phyloP scores from a whole-genome alignment of 1,140 invertebrate genomes.

The Bombus turneri region DNA sequence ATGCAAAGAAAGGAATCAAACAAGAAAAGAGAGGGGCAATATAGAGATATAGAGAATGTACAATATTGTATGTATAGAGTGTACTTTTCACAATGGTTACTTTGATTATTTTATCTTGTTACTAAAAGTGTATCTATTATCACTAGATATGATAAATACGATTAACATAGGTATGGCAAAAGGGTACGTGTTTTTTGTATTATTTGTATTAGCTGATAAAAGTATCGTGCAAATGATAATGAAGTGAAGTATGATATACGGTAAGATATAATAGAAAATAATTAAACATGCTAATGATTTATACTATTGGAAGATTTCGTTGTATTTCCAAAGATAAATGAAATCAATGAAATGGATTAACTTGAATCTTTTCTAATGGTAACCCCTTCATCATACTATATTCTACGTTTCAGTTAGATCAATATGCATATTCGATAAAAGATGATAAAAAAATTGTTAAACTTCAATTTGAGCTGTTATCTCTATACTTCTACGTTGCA shows the following conservation, averaged over 20 bases:
- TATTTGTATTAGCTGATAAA: background rate
- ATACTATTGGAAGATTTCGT: background rate
- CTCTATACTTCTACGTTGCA: background rate
- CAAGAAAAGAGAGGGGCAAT: background rate
- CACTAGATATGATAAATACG: background rate
- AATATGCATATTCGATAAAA: background rate
- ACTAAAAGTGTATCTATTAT: background rate
- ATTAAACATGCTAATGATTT: slow-evolving; percentile 11
- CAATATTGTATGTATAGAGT: slow-evolving; percentile 1
- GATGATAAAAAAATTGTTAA: background rate
- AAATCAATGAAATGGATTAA: background rate
- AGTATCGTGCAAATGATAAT: slow-evolving; percentile 8
- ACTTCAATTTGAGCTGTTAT: background rate
- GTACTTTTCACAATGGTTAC: background rate
- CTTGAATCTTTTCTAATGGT: background rate
- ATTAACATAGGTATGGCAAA: background rate
- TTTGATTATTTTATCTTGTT: background rate
- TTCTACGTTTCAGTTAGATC: background rate
- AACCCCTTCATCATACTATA: background rate
- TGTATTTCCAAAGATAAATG: background rate
- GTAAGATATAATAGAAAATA: background rate
- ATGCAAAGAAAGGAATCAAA: background rate
- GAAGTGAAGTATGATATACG: background rate
- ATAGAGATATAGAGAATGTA: background rate
- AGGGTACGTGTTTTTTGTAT: background rate